Evolutionary conservation across 1,140 invertebrate species (phyloP).

Genomic region (Bicyclus anynana): DNA sequence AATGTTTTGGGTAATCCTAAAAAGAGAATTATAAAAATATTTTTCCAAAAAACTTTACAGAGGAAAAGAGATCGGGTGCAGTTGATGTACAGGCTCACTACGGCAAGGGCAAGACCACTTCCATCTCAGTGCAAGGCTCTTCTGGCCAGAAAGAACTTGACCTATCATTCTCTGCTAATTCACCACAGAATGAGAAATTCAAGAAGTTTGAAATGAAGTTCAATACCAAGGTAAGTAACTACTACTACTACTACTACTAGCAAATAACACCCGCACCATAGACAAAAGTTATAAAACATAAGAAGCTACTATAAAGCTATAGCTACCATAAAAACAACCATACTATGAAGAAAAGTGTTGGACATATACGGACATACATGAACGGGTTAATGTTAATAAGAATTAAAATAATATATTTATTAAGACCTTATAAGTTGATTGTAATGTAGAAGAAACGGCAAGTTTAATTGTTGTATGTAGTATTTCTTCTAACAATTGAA

Average conservation of each 20-base stretch:
- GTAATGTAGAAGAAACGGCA: too few relatives aligned
- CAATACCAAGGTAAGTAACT: conserved; percentile 72
- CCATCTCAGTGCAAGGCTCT: conserved; percentile 50
- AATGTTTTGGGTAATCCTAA: too few relatives aligned
- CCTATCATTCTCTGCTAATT: conserved; percentile 56
- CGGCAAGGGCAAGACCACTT: conserved; percentile 77
- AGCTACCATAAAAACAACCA: too few relatives aligned
- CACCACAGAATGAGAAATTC: conserved; percentile 76
- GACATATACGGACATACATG: too few relatives aligned
- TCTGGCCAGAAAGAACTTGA: conserved; percentile 61
- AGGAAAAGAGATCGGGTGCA: conserved; percentile 44
- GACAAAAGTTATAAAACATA: not conserved
- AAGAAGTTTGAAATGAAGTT: conserved; percentile 78
- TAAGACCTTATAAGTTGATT: too few relatives aligned
- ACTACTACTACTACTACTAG: not conserved
- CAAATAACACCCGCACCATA: not conserved
- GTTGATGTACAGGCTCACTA: conserved; percentile 70
- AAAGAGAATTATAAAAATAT: too few relatives aligned
- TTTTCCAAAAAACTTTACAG: too few relatives aligned
- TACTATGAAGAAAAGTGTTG: too few relatives aligned
- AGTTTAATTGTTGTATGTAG: not conserved
- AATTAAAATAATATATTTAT: too few relatives aligned
- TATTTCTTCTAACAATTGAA: conserved; percentile 2
- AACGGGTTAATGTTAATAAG: too few relatives aligned
- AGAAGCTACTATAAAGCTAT: too few relatives aligned